Conservation (phyloP, 1,140 invertebrate genomes). For the Bicyclus anynana region DNA sequence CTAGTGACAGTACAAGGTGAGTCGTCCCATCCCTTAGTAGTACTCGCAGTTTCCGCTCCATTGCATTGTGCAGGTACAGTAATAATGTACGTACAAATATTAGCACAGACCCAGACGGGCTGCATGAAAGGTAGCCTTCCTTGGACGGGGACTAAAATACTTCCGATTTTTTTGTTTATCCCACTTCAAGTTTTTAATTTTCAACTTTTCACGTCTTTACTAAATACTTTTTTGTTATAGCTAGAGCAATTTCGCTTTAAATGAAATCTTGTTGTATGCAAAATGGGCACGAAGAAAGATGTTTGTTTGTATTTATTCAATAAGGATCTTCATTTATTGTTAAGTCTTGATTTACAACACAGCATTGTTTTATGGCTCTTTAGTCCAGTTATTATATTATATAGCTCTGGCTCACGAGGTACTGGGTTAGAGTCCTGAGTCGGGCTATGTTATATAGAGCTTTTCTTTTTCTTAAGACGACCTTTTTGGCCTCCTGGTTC, state of each 20-base stretch:
- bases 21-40: constrained; percentile 11
- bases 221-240: not conserved
- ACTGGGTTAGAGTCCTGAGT: too few species aligned
- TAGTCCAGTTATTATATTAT: not conserved
- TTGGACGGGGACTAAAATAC: constrained; percentile 34
- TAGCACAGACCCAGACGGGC: constrained; percentile 56
- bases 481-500: too few species aligned
- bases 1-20: not conserved
- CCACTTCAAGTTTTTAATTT: constrained; percentile 16
- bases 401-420: too few species aligned
- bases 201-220: not conserved
- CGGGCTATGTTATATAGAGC: too few species aligned
- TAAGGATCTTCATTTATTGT: not conserved
- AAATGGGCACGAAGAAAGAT: not conserved
- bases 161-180: constrained; percentile 21
- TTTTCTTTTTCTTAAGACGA: too few species aligned
- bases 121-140: constrained; percentile 31
- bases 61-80: constrained; percentile 62
- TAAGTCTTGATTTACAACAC: not conserved
- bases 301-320: not conserved
- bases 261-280: constrained; percentile 2
- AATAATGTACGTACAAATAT: constrained; percentile 72
- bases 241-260: not conserved
- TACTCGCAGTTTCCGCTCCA: constrained; percentile 53
- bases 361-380: not conserved